A percentile compares a stretch with the other conserved stretches of the same genome.
These are phyloP conservation scores for Gymnocheta viridis DNA, from an alignment of 2,888 invertebrate genomes.

Conservation along the genomic window DNA sequence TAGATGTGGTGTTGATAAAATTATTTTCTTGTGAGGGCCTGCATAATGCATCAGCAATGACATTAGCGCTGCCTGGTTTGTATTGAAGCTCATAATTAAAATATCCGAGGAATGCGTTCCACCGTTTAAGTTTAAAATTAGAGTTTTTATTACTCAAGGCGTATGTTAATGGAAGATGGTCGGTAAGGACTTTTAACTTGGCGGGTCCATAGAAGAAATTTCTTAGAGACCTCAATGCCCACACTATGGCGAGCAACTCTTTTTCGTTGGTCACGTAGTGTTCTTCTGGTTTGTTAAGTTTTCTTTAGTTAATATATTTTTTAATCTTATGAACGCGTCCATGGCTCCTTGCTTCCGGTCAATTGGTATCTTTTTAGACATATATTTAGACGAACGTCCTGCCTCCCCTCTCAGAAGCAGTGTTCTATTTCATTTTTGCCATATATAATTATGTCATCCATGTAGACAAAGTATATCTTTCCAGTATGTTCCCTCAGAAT, in stretches of 20 bases:
- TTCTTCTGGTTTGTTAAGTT: conserved; percentile 14
- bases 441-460: neutral
- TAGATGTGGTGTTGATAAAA: neutral
- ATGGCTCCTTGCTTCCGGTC: neutral
- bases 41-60: neutral
- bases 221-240: conserved; percentile 42
- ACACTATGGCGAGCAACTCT: conserved; percentile 14
- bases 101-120: too few relatives aligned
- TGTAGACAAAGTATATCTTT: neutral
- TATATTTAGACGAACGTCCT: neutral
- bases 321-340: neutral
- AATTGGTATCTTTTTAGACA: neutral
- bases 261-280: conserved; percentile 55
- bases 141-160: too few relatives aligned
- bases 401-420: neutral
- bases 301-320: conserved; percentile 6
- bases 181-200: conserved; percentile 58
- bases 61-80: neutral
- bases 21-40: neutral
- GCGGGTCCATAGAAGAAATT: conserved; percentile 60
- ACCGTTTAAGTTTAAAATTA: too few relatives aligned
- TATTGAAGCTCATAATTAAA: too few relatives aligned
- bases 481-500: too few relatives aligned
- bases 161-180: conserved; percentile 58
- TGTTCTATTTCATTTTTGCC: neutral